Base-by-base conservation (phyloP, 2,797 vertebrate species). In the Manis javanica region DNA sequence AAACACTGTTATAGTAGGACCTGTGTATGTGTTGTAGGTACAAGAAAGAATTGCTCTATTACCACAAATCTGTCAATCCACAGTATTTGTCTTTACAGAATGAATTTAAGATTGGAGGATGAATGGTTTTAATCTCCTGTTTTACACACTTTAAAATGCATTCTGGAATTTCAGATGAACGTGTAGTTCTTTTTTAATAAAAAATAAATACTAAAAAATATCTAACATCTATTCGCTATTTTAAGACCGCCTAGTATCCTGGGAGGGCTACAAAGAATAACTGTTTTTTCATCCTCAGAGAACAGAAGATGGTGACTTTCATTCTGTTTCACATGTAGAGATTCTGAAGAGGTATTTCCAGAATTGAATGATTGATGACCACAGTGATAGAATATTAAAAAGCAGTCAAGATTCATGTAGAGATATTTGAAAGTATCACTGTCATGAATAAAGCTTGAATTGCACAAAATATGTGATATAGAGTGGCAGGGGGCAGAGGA, bases 341-440 rank as follows among this genome's bases (percentile, higher is more conserved):
- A 11, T 81, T 83, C 34, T 88, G 19, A 86, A 93, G 64, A 91
- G 82, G 42, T 53, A 63, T n/a, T 78, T 95, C 21, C 11, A 89
- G 34, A 75, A 84, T 39, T 53, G 49, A 79, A 59, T 46, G 68
- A 51, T 4, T 86, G 42, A 37, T 57, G 55, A 46, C 8, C 7
- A 72, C 16, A 0, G 3, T 78, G 13, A 64, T 57, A 16, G 29
- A 83, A 46, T 87, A 79, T 87, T 87, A 90, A 93, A 77, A 1
- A 90, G 4, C 18, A 92, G 81, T 57, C 18, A 71, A 6, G 1
- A 1, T 55, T 91, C 69, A 46, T 21, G 3, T 8, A 77, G 9
- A 29, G 14, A 93, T 29, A 72, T 46, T 63, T 84, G 61, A 82
- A 57, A 92, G 19, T 78, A 49, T 2, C 1, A n/a, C 5, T 55